phyloP scores from a whole-genome alignment of 2,113 vertebrate genomes.

The Callopanchax toddi region DNA sequence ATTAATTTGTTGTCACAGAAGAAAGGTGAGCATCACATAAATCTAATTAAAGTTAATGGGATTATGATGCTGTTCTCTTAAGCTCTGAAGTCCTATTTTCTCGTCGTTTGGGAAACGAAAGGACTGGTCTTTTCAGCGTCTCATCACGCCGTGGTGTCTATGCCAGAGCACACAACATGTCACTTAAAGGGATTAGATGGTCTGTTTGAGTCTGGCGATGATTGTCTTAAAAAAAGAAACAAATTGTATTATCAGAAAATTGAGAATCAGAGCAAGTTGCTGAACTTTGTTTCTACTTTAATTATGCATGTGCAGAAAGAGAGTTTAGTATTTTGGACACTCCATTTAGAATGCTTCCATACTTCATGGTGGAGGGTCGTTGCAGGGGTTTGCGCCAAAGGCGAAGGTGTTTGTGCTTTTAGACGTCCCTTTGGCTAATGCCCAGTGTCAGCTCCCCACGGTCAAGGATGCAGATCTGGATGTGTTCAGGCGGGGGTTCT shows the following conservation, averaged over 20 bases:
- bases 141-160: constrained; percentile 18
- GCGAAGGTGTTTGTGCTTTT: constrained; percentile 68
- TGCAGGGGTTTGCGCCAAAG: constrained; percentile 39
- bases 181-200: too few species aligned
- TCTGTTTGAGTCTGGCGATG: too few species aligned
- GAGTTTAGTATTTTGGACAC: constrained; percentile 16
- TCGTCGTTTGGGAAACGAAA: constrained; percentile 21
- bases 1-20: constrained; percentile 68
- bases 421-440: constrained; percentile 66
- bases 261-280: too few species aligned
- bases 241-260: too few species aligned
- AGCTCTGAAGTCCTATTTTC: constrained; percentile 37
- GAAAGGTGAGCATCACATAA: constrained; percentile 61
- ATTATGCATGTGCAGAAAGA: constrained; percentile 3
- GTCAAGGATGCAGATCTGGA: constrained; percentile 69
- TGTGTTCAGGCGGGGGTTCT: constrained; percentile 64
- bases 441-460: constrained; percentile 76
- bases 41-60: constrained; percentile 68
- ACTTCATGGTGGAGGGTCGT: constrained; percentile 18
- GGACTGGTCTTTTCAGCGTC: constrained; percentile 14
- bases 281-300: constrained; percentile 15
- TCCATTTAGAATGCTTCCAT: constrained; percentile 12
- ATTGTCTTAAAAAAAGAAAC: too few species aligned
- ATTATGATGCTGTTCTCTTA: constrained; percentile 51
- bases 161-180: background rate